Evolutionary conservation across 2,113 vertebrate species (phyloP).

Genomic region (Nerophis ophidion): DNA sequence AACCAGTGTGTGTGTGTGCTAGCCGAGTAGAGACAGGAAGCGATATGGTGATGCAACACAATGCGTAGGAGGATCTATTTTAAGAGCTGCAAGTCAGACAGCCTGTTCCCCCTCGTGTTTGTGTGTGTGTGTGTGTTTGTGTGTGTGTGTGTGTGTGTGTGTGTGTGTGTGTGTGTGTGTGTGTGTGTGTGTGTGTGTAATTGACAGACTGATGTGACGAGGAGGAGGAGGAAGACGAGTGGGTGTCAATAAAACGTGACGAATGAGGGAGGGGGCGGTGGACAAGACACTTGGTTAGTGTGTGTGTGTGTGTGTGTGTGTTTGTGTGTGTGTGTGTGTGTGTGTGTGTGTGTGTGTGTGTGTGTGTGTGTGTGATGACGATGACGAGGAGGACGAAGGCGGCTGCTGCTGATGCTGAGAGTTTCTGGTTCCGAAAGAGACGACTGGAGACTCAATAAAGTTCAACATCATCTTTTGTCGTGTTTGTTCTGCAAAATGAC

Average conservation of each 20-base stretch:
- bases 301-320: conserved; percentile 19
- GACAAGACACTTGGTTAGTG: conserved; percentile 14
- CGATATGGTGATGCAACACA: conserved; percentile 43
- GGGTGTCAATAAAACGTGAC: conserved; percentile 35
- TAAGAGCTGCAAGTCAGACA: conserved; percentile 29
- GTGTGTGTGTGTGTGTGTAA: conserved; percentile 10
- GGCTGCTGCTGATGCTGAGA: conserved; percentile 13
- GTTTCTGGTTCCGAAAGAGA: conserved; percentile 14
- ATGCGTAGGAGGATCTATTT: conserved; percentile 58
- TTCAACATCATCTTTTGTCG: no score
- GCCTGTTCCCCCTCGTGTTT: neutral
- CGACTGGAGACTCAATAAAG: neutral
- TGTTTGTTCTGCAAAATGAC: no score
- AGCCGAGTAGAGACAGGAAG: conserved; percentile 51
- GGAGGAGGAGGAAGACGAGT: neutral
- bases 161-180: conserved; percentile 19
- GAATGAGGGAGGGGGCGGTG: conserved; percentile 4
- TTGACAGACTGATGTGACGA: neutral
- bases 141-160: conserved; percentile 5
- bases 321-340: conserved; percentile 16
- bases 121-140: conserved; percentile 15
- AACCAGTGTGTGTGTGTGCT: conserved; percentile 2
- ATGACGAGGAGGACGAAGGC: conserved; percentile 5
- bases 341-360: conserved; percentile 16
- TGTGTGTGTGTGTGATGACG: conserved; percentile 26